phyloP scores from a whole-genome alignment of 2,888 invertebrate species.

The Ornithoptera alexandrae region DNA sequence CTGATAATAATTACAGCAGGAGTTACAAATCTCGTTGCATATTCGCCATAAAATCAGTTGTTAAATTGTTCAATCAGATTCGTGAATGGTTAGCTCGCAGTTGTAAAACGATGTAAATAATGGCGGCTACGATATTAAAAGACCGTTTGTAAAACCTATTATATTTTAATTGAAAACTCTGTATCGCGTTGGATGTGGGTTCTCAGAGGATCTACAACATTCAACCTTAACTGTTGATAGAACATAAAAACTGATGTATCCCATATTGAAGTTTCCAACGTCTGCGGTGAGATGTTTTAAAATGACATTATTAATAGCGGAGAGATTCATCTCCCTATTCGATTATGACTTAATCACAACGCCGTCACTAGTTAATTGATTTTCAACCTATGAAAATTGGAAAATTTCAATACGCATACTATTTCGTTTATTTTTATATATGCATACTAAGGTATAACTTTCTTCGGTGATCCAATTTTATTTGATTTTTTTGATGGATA shows the following conservation, averaged over 20 bases:
- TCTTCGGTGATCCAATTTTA: too few relatives aligned
- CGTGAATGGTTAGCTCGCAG: neutral
- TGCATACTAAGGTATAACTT: too few relatives aligned
- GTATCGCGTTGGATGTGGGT: neutral
- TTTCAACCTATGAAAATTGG: too few relatives aligned
- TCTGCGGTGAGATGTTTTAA: neutral
- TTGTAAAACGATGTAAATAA: slow-evolving; percentile 13
- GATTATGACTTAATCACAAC: neutral
- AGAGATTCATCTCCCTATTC: neutral
- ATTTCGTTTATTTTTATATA: too few relatives aligned
- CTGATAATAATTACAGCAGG: neutral
- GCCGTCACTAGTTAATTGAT: neutral
- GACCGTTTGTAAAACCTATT: neutral
- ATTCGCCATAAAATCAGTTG: slow-evolving; percentile 13
- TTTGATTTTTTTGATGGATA: too few relatives aligned
- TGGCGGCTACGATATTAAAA: slow-evolving; percentile 3
- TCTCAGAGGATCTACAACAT: neutral
- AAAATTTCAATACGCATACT: too few relatives aligned
- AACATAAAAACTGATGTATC: neutral
- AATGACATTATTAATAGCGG: neutral
- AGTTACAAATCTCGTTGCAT: neutral
- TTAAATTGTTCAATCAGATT: slow-evolving; percentile 6
- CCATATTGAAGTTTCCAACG: neutral
- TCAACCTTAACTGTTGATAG: neutral
- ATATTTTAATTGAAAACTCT: slow-evolving; percentile 10